Conservation (phyloP, 2,888 invertebrate genomes). For the Autographa pulchrina region DNA sequence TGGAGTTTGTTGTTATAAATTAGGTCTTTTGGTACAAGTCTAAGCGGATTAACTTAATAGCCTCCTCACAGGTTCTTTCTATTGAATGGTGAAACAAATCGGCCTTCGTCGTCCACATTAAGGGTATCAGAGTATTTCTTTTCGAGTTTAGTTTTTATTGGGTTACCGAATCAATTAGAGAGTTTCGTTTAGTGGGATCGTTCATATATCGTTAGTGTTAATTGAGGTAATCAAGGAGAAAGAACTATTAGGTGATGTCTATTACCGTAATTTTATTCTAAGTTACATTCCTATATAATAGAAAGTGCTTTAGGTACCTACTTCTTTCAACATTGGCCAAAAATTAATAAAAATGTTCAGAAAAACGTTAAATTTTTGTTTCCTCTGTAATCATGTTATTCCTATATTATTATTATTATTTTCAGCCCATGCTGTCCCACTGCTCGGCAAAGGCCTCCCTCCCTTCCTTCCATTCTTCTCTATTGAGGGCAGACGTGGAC, state of each 20-base stretch:
- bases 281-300: too few relatives aligned
- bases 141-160: conserved; percentile 60
- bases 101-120: conserved; percentile 70
- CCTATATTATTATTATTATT: too few relatives aligned
- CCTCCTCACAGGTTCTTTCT: conserved; percentile 79
- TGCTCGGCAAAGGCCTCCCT: too few relatives aligned
- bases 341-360: too few relatives aligned
- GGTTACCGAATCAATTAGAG: conserved; percentile 62
- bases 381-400: too few relatives aligned
- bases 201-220: conserved; percentile 41
- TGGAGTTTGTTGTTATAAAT: fast-evolving
- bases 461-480: too few relatives aligned
- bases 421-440: too few relatives aligned
- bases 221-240: conserved; percentile 42
- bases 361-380: too few relatives aligned
- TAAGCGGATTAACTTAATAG: conserved; percentile 80
- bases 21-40: conserved; percentile 28
- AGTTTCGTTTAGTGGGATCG: conserved; percentile 40
- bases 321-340: too few relatives aligned
- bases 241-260: conserved; percentile 22
- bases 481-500: too few relatives aligned
- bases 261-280: not conserved
- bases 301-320: too few relatives aligned
- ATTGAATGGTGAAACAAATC: conserved; percentile 82
- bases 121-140: conserved; percentile 66